Evolutionary conservation across 2,113 vertebrate species (phyloP).

Genomic region (Ornithorhynchus anatinus): DNA sequence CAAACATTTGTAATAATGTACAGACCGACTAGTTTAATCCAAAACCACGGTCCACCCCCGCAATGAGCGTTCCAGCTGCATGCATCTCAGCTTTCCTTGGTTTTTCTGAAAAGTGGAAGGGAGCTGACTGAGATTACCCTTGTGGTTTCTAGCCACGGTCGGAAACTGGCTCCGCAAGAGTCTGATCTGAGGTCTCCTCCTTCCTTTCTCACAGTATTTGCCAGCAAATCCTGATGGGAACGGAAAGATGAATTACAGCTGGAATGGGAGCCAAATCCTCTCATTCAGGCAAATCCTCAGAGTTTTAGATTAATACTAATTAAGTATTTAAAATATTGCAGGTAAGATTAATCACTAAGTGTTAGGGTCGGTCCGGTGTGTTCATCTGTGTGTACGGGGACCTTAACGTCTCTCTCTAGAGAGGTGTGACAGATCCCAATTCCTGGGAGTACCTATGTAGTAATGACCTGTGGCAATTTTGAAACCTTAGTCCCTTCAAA

Average conservation of each 20-base stretch:
- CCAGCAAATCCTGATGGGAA: conserved; percentile 67
- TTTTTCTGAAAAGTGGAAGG: conserved; percentile 27
- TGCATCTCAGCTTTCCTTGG: conserved; percentile 22
- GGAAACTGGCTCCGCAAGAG: conserved; percentile 54
- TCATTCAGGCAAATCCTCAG: conserved; percentile 48
- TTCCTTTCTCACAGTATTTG: conserved; percentile 66
- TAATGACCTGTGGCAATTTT: conserved; percentile 21
- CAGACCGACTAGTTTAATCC: conserved; percentile 23
- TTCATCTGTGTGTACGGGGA: conserved; percentile 45
- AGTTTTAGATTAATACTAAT: conserved; percentile 47
- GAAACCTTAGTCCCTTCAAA: not conserved
- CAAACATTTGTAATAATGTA: conserved; percentile 5
- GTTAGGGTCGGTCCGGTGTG: conserved; percentile 56
- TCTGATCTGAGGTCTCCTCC: conserved; percentile 61
- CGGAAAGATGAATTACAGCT: conserved; percentile 62
- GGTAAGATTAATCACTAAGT: conserved; percentile 35
- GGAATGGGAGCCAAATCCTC: conserved; percentile 60
- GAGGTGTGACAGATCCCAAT: conserved; percentile 34
- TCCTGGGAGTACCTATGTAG: not conserved
- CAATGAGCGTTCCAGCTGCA: conserved; percentile 10
- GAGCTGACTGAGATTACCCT: conserved; percentile 48
- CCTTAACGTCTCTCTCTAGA: conserved; percentile 49
- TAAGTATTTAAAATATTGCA: conserved; percentile 43
- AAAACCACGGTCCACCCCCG: conserved; percentile 18
- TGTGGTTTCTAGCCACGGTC: conserved; percentile 53